Evolutionary conservation across 2,888 invertebrate species (phyloP).

Genomic region (Mermis nigrescens): DNA sequence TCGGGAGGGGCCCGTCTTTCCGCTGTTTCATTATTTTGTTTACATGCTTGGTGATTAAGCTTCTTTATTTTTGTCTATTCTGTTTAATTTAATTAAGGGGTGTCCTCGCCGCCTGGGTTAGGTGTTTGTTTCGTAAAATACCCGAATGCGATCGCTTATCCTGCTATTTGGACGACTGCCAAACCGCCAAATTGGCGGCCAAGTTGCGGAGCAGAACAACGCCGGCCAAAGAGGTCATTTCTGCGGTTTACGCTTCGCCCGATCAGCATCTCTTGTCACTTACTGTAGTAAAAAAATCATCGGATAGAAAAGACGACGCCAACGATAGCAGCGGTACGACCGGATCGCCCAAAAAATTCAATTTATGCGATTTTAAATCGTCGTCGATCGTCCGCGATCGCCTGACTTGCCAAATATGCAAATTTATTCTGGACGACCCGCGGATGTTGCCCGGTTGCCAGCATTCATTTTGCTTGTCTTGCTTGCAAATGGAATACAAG

Average conservation of each 20-base stretch:
- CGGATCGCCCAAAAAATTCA: not conserved
- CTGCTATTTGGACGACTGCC: not conserved
- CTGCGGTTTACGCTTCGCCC: not conserved
- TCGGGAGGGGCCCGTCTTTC: no score
- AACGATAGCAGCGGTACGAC: no score
- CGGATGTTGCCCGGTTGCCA: constrained; percentile 6
- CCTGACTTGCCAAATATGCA: not conserved
- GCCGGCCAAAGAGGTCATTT: no score
- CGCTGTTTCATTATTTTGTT: no score
- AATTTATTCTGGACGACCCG: not conserved
- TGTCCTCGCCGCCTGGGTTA: no score
- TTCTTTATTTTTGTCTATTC: no score
- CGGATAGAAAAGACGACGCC: no score
- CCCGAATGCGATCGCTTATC: not conserved
- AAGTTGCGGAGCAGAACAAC: not conserved
- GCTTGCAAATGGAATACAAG: constrained; percentile 3
- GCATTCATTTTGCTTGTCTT: not conserved
- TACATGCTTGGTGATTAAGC: no score
- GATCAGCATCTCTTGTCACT: no score
- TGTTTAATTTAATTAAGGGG: no score
- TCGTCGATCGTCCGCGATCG: not conserved
- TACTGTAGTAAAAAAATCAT: no score
- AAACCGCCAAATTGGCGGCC: not conserved
- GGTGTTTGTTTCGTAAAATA: not conserved
- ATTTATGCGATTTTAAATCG: no score